These are phyloP conservation scores for Drosophila trichaetosa DNA, from an alignment of 2,888 invertebrate species.

Conservation along the genomic window DNA sequence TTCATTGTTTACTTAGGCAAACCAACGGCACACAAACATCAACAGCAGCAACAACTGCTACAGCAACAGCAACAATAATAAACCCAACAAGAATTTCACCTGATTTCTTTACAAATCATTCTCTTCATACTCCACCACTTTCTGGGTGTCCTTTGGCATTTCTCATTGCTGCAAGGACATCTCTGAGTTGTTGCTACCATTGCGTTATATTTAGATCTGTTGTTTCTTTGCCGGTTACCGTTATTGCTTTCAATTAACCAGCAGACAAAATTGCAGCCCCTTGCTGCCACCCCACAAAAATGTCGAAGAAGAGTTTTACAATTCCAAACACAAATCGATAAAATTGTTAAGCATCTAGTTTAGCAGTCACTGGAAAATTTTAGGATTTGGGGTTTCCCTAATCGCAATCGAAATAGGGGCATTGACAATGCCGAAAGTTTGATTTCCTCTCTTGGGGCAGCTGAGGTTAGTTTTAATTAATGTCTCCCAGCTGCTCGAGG, in stretches of 20 bases:
- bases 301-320: slow-evolving; percentile 22
- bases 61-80: slow-evolving; percentile 29
- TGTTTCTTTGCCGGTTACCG: slow-evolving; percentile 45
- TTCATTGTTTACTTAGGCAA: slow-evolving; percentile 77
- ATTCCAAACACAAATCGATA: slow-evolving; percentile 29
- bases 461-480: background rate
- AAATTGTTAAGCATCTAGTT: slow-evolving; percentile 28
- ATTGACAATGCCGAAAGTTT: background rate
- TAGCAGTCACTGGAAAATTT: slow-evolving; percentile 27
- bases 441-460: background rate
- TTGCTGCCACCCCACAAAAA: background rate
- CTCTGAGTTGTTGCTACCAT: slow-evolving; percentile 22
- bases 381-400: slow-evolving; percentile 17
- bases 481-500: slow-evolving; percentile 3
- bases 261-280: slow-evolving; percentile 8
- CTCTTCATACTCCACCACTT: background rate
- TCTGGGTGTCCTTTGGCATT: slow-evolving; percentile 5
- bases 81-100: slow-evolving; percentile 55
- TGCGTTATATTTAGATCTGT: slow-evolving; percentile 51
- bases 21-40: slow-evolving; percentile 42
- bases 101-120: slow-evolving; percentile 64
- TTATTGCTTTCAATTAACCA: slow-evolving; percentile 71
- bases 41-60: slow-evolving; percentile 15
- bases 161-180: slow-evolving; percentile 27
- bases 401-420: slow-evolving; percentile 7